Evolutionary conservation across 2,113 vertebrate genomes (phyloP).

Genomic region (Tinamus guttatus): DNA sequence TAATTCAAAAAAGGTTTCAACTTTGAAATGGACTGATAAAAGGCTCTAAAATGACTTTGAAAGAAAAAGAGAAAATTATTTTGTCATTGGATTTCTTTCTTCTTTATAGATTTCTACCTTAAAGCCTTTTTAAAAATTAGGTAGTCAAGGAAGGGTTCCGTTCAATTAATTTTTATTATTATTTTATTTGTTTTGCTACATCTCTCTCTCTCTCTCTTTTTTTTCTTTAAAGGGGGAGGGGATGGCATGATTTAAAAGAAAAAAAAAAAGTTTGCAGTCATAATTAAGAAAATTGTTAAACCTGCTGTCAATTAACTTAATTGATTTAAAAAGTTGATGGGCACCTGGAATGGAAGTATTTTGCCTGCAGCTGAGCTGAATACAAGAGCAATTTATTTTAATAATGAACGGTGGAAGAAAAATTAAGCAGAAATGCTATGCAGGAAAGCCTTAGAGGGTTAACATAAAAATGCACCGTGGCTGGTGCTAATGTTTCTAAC

Average conservation of each 20-base stretch:
- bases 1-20: neutral
- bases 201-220: too few species aligned
- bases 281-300: slow-evolving; percentile 59
- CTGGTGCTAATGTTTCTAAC: neutral
- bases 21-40: slow-evolving; percentile 23
- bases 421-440: neutral
- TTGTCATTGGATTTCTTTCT: neutral
- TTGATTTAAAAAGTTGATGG: slow-evolving; percentile 48
- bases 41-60: neutral
- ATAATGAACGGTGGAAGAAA: slow-evolving; percentile 35
- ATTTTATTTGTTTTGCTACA: neutral
- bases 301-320: slow-evolving; percentile 55
- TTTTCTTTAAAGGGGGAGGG: accelerated
- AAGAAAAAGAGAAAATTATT: neutral
- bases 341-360: slow-evolving; percentile 30
- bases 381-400: slow-evolving; percentile 54
- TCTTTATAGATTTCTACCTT: neutral
- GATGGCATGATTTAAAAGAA: accelerated
- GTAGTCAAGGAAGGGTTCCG: neutral
- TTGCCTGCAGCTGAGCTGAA: slow-evolving; percentile 51
- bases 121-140: neutral
- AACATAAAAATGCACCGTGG: slow-evolving; percentile 9
- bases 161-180: neutral
- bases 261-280: neutral
- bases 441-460: neutral